Conservation (phyloP, 1,140 invertebrate species). For the Acromyrmex charruanus region DNA sequence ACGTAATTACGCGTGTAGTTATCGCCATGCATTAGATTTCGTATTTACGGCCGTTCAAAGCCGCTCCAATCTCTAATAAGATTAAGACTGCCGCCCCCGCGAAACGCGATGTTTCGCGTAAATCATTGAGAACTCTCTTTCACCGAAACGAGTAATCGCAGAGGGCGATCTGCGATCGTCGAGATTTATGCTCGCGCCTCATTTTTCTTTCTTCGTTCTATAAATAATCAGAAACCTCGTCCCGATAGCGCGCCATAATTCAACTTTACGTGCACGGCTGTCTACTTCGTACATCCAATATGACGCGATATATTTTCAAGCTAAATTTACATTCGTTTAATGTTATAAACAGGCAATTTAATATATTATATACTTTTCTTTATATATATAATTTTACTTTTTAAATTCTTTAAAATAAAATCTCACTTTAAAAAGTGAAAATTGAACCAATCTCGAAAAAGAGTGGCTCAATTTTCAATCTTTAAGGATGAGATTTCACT, state of each 20-base stretch:
- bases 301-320: not conserved
- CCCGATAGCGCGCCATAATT: slow-evolving; percentile 26
- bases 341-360: not conserved
- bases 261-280: not conserved
- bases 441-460: too few relatives aligned
- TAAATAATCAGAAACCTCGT: slow-evolving; percentile 40
- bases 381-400: not conserved
- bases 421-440: too few relatives aligned
- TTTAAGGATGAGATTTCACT: too few relatives aligned
- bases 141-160: slow-evolving; percentile 30
- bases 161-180: slow-evolving; percentile 33
- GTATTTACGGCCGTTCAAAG: slow-evolving; percentile 42
- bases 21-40: slow-evolving; percentile 47
- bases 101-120: slow-evolving; percentile 46
- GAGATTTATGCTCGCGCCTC: slow-evolving; percentile 44
- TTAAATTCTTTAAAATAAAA: too few relatives aligned
- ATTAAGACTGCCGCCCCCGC: slow-evolving; percentile 44
- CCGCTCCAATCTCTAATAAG: slow-evolving; percentile 7
- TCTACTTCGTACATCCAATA: not conserved
- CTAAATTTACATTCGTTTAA: too few relatives aligned
- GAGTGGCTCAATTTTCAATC: too few relatives aligned
- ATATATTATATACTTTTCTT: not conserved
- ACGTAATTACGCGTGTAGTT: slow-evolving; percentile 10
- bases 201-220: slow-evolving; percentile 18
- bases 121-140: slow-evolving; percentile 52